phyloP scores from a whole-genome alignment of 2,888 invertebrate genomes.

The Seladonia tumulorum region DNA sequence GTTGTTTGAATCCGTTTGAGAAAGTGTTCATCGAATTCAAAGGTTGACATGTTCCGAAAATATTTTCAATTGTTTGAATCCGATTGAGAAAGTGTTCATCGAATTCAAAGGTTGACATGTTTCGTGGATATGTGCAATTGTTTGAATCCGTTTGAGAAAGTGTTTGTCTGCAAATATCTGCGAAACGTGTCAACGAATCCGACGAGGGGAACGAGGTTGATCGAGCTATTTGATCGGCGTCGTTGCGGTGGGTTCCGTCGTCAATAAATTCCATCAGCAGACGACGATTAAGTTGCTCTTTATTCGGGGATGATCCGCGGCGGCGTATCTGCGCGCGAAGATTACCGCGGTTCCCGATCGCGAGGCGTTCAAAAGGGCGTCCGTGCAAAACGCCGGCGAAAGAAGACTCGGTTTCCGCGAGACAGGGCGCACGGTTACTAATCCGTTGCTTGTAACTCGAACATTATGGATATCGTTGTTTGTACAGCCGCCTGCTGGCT shows the following conservation, averaged over 20 bases:
- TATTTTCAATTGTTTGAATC: too few species aligned
- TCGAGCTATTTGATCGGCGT: too few species aligned
- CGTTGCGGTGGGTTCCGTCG: neutral
- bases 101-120: too few species aligned
- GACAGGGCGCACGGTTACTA: conserved; percentile 64
- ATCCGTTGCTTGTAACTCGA: conserved; percentile 77
- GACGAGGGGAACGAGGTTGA: neutral
- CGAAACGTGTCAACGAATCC: too few species aligned
- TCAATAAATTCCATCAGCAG: neutral
- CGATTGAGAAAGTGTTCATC: too few species aligned
- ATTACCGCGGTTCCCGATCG: conserved; percentile 2
- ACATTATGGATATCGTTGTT: conserved; percentile 82
- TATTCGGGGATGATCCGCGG: conserved; percentile 15
- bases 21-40: too few species aligned
- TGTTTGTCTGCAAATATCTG: too few species aligned
- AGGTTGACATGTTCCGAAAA: too few species aligned
- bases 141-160: too few species aligned
- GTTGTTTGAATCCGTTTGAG: too few species aligned
- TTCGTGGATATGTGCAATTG: too few species aligned
- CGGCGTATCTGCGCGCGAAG: neutral
- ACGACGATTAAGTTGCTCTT: neutral
- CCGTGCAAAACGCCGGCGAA: conserved; percentile 14
- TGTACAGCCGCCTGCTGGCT: conserved; percentile 78
- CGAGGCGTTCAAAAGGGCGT: conserved; percentile 6
- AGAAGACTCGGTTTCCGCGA: conserved; percentile 34